Base-by-base conservation (phyloP, 2,113 vertebrate genomes). In the Neodon shergylaensis region DNA sequence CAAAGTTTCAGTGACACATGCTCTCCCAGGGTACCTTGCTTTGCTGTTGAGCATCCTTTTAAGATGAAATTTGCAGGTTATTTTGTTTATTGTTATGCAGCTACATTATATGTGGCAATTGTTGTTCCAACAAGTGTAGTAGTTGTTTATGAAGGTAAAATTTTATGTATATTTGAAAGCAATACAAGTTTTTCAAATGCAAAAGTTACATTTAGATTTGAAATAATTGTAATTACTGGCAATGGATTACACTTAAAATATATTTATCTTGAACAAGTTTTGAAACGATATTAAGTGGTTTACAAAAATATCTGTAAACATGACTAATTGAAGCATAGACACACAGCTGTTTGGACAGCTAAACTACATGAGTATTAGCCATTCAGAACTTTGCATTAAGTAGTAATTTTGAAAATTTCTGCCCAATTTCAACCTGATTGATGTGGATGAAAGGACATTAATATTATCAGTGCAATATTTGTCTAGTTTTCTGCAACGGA, bases 351-450 rank as follows among this genome's bases (percentile, higher is more conserved):
- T 58, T 91, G 10, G 96, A 90, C 0, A 93, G 49, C 91, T 88
- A 96, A 33, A 95, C 10, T 8, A 83, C 82, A 54, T 65, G 5
- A 95, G 0, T 21, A 77, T 92, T 96, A 96, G 66, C 1, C 85
- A 3, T 91, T 96, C 95, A 44, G 86, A n/a, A 33, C 8, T 94
- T 92, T 22, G 12, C 28, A 86, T 90, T 78, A 90, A 68, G 65
- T 93, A 8, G 92, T 96, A 85, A 94, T 52, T 97, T 97, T 95
- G 42, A 96, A 98, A 97, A 91, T 91, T 0, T 95, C 44, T 16
- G 87, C 97, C 96, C 42, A 94, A 90, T 7, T 6, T 94, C 73
- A 61, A 76, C 73, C 28, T 73, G 85, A 96, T 93, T 96, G 49
- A 95, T 93, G 94, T 95, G 5, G 65, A 19, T 26, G 6, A 21